Conservation (phyloP, 2,888 invertebrate species). For the Catocala sponsa region DNA sequence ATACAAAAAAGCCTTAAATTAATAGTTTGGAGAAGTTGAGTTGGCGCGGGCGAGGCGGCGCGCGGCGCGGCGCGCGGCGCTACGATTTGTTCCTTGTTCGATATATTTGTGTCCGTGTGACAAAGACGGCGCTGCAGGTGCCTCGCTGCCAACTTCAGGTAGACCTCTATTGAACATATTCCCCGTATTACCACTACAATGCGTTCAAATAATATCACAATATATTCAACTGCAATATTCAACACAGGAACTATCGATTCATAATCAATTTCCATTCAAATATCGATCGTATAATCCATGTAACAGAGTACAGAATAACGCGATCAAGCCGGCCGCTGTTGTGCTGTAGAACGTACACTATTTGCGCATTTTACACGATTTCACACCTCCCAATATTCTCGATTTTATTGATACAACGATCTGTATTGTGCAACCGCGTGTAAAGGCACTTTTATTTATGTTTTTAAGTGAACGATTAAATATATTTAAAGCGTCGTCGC, state of each 20-base stretch:
- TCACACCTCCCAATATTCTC: constrained; percentile 63
- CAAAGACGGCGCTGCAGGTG: constrained; percentile 71
- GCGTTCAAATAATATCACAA: constrained; percentile 60
- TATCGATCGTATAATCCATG: constrained; percentile 34
- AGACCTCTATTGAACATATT: constrained; percentile 72
- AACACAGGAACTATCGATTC: constrained; percentile 33
- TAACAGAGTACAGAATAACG: constrained; percentile 45
- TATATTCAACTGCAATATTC: constrained; percentile 53
- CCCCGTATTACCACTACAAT: constrained; percentile 72
- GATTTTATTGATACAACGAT: constrained; percentile 36
- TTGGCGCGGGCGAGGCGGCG: too few relatives aligned
- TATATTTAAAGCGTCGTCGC: constrained; percentile 23
- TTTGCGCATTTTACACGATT: constrained; percentile 63
- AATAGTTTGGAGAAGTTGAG: constrained; percentile 63
- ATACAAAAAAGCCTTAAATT: constrained; percentile 26
- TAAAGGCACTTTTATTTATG: constrained; percentile 40
- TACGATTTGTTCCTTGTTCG: constrained; percentile 68
- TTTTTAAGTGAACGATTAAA: constrained; percentile 45
- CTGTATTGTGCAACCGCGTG: constrained; percentile 35
- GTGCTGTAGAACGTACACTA: constrained; percentile 37
- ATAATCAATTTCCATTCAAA: constrained; percentile 31
- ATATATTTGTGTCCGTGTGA: constrained; percentile 33
- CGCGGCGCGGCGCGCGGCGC: constrained; percentile 68
- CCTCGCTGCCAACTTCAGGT: constrained; percentile 73
- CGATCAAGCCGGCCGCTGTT: constrained; percentile 38